These are phyloP conservation scores for Toxotes lorentzi DNA, from an alignment of 2,797 vertebrate genomes.

Conservation along the genomic window DNA sequence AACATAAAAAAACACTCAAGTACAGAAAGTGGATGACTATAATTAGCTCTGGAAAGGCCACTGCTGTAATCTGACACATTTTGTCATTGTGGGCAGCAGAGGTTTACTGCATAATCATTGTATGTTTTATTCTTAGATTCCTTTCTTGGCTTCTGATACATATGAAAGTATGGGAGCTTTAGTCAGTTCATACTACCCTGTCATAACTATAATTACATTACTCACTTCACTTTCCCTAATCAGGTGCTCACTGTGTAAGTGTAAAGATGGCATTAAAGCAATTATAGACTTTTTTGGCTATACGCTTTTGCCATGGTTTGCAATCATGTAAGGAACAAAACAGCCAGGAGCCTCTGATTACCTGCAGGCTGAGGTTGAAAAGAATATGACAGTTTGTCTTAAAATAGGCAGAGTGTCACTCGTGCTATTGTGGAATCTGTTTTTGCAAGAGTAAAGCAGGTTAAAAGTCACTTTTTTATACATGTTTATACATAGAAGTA, in stretches of 20 bases:
- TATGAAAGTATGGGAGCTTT: constrained; percentile 45
- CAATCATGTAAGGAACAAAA: constrained; percentile 61
- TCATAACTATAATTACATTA: constrained; percentile 64
- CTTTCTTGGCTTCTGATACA: constrained; percentile 36
- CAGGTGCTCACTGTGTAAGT: constrained; percentile 52
- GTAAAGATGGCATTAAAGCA: constrained; percentile 29
- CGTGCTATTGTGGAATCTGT: constrained; percentile 1
- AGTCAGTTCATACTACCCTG: constrained; percentile 35
- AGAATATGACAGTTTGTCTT: constrained; percentile 35
- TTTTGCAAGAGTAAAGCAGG: constrained; percentile 13
- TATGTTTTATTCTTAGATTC: constrained; percentile 71
- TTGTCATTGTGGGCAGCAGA: constrained; percentile 62
- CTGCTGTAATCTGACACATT: constrained; percentile 60
- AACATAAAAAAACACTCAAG: constrained; percentile 61
- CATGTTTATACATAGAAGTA: neutral
- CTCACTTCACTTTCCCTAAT: constrained; percentile 52
- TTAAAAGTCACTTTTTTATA: constrained; percentile 1
- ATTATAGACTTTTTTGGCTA: constrained; percentile 46
- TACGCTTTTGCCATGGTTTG: constrained; percentile 40
- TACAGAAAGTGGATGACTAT: constrained; percentile 60
- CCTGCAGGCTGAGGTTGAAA: constrained; percentile 42
- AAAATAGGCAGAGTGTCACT: constrained; percentile 48
- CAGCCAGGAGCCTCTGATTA: constrained; percentile 61
- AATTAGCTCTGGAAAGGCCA: constrained; percentile 61
- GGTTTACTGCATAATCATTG: constrained; percentile 57